Conservation (phyloP, 37 sponge, comb jelly and placozoan genomes). For the Tethya wilhelma region DNA sequence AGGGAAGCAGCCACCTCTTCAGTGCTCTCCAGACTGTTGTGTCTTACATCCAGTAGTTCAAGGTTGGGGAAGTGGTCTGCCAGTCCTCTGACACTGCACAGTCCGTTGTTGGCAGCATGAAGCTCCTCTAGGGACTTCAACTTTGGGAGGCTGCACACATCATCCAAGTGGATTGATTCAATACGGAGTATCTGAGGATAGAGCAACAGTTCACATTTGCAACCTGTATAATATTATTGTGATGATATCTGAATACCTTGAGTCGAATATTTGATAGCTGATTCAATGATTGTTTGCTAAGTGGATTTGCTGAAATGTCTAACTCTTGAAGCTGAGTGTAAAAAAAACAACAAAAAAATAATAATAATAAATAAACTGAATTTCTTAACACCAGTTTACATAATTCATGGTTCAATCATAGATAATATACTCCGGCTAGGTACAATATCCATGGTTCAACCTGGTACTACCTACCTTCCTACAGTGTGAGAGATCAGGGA, state of each 20-base stretch:
- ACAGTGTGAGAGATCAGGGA: constrained; percentile 13
- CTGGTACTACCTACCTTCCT: constrained; percentile 14
- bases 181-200: neutral
- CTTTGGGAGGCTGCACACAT: neutral
- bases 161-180: neutral
- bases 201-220: no score
- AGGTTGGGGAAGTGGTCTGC: neutral
- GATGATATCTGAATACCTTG: neutral
- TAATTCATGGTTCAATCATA: neutral
- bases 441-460: no score
- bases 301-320: constrained; percentile 20
- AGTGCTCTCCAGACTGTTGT: neutral
- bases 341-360: neutral
- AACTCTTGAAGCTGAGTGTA: constrained; percentile 3
- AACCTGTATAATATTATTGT: no score
- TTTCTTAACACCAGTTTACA: no score
- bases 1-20: constrained; percentile 11
- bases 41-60: neutral
- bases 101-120: neutral
- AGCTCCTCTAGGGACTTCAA: constrained; percentile 14
- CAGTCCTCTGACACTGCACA: neutral
- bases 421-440: neutral
- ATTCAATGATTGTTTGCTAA: no score
- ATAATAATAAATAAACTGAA: no score
- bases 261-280: neutral